A percentile compares a stretch with the other conserved stretches of the same genome.
Evolutionary conservation across 2,113 vertebrate species (phyloP).

Genomic region (Anhinga rufa): DNA sequence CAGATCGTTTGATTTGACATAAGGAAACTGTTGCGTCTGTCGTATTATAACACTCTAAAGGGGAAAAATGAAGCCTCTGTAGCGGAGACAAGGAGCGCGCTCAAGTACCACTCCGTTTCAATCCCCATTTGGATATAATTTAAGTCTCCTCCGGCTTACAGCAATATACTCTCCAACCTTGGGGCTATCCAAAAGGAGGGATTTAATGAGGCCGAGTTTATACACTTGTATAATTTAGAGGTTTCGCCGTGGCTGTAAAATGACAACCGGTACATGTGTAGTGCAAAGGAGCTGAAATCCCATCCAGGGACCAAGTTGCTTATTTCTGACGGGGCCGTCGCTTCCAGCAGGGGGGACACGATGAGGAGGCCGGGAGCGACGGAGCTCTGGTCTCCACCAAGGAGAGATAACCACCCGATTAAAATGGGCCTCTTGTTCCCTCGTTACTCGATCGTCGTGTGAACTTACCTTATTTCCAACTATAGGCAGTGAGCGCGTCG

Average conservation of each 20-base stretch:
- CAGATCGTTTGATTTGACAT: conserved; percentile 23
- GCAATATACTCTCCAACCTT: conserved; percentile 3
- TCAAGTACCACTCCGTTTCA: not conserved
- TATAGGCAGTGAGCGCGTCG: conserved; percentile 73
- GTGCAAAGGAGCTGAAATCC: conserved; percentile 81
- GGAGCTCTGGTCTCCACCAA: conserved; percentile 86
- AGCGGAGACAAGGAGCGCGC: conserved; percentile 11
- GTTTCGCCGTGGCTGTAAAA: conserved; percentile 44
- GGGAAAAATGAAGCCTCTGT: conserved; percentile 16
- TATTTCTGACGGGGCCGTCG: conserved; percentile 81
- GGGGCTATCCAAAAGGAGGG: not conserved
- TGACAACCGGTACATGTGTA: conserved; percentile 58
- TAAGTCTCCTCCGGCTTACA: conserved; percentile 32
- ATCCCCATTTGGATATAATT: conserved; percentile 14
- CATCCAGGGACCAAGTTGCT: conserved; percentile 75
- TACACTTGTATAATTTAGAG: conserved; percentile 45
- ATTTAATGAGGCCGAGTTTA: conserved; percentile 37
- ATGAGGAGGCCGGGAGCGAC: conserved; percentile 69
- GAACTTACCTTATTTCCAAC: conserved; percentile 88
- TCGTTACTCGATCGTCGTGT: conserved; percentile 87
- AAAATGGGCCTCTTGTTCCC: conserved; percentile 89
- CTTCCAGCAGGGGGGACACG: conserved; percentile 73
- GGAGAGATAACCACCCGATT: conserved; percentile 88
- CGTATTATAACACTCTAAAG: conserved; percentile 13
- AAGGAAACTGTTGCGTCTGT: conserved; percentile 15